Evolutionary conservation across 1,140 invertebrate genomes (phyloP).

Genomic region (Chlorops oryzae): DNA sequence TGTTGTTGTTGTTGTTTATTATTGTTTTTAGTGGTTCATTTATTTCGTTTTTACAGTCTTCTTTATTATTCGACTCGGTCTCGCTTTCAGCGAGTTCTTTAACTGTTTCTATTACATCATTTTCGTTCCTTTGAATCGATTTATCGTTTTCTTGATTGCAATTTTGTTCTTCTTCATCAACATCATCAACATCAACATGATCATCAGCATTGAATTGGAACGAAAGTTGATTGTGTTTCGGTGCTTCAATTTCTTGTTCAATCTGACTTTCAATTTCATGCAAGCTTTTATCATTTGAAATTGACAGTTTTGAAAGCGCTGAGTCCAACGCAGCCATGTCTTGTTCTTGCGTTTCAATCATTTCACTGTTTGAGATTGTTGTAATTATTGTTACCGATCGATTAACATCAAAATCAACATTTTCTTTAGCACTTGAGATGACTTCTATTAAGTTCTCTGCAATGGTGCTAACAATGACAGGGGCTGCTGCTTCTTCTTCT

Average conservation of each 20-base stretch:
- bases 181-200: conserved; percentile 12
- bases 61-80: too few species aligned
- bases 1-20: too few species aligned
- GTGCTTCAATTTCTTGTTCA: not conserved
- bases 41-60: too few species aligned
- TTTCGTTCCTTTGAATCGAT: too few species aligned
- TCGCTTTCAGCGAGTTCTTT: too few species aligned
- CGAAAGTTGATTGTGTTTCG: not conserved
- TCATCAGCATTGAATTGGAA: not conserved
- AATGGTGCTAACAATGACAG: not conserved
- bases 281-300: not conserved
- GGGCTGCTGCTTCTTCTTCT: not conserved
- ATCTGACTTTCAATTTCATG: conserved; percentile 9
- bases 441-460: too few species aligned
- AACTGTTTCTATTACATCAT: too few species aligned
- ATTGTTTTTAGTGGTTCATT: too few species aligned
- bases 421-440: not conserved
- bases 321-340: too few species aligned
- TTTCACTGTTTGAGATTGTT: not conserved
- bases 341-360: conserved; percentile 2
- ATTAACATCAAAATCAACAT: not conserved
- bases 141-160: too few species aligned
- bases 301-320: conserved; percentile 16
- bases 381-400: conserved; percentile 3
- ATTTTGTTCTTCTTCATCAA: conserved; percentile 14